phyloP scores from a whole-genome alignment of 2,113 vertebrate species.

The Eurystomus gularis region DNA sequence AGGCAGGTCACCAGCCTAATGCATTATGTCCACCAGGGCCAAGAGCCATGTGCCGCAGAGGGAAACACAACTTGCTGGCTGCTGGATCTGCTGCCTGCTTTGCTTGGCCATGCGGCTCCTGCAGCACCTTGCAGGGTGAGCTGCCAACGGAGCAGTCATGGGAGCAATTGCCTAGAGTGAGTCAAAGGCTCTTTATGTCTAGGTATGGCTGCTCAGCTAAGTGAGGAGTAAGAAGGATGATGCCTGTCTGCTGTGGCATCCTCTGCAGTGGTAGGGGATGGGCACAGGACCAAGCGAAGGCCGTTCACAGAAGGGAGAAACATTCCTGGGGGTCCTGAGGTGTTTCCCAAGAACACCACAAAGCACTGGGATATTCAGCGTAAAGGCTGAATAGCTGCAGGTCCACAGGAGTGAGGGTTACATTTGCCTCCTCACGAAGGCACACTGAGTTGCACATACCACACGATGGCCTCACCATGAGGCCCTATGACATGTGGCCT shows the following conservation, averaged over 20 bases:
- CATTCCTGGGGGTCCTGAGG: not conserved
- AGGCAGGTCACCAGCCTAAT: not conserved
- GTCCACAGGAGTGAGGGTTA: not conserved
- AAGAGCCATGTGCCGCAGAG: not conserved
- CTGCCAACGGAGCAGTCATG: rapidly evolving
- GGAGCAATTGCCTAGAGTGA: not conserved
- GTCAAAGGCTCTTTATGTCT: not conserved
- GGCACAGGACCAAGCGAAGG: not conserved
- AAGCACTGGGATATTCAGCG: not conserved
- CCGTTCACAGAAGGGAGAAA: not conserved
- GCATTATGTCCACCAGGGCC: not conserved
- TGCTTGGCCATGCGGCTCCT: rapidly evolving
- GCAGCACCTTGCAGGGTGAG: not conserved
- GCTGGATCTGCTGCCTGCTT: not conserved
- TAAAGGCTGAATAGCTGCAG: not conserved
- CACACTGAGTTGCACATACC: not conserved
- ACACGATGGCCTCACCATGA: not conserved
- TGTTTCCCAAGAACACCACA: not conserved
- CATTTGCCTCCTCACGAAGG: not conserved
- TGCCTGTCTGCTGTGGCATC: not conserved
- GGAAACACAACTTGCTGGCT: not conserved
- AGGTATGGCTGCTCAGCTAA: not conserved
- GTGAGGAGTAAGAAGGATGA: not conserved
- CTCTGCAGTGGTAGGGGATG: not conserved
- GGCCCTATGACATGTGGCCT: not conserved